A percentile compares a stretch with the other conserved stretches of the same genome.
phyloP scores from a whole-genome alignment of 2,888 invertebrate species.

The Clanis bilineata region DNA sequence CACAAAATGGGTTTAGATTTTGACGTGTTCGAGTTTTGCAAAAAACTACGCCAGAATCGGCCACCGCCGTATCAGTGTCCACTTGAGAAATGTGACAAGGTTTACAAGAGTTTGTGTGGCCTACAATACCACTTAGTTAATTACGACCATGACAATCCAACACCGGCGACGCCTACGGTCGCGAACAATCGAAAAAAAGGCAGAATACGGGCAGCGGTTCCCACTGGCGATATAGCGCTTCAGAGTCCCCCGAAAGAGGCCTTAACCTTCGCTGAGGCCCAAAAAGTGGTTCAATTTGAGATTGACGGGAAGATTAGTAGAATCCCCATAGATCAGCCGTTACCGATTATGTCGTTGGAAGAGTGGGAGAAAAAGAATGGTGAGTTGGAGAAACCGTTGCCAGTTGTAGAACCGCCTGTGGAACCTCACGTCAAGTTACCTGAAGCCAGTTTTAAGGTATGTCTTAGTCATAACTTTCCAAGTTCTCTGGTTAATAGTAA shows the following conservation, averaged over 20 bases:
- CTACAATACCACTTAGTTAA: slow-evolving; percentile 93
- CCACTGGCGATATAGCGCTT: slow-evolving; percentile 79
- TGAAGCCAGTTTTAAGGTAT: slow-evolving; percentile 73
- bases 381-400: slow-evolving; percentile 70
- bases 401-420: slow-evolving; percentile 63
- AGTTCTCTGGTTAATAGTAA: not conserved
- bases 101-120: slow-evolving; percentile 93
- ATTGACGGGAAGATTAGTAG: slow-evolving; percentile 90
- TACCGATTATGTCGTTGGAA: slow-evolving; percentile 87
- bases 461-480: not conserved
- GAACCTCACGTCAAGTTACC: slow-evolving; percentile 75
- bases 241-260: slow-evolving; percentile 85
- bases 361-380: slow-evolving; percentile 82
- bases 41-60: slow-evolving; percentile 90
- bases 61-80: slow-evolving; percentile 94
- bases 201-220: slow-evolving; percentile 81
- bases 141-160: slow-evolving; percentile 91
- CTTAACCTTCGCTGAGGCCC: slow-evolving; percentile 91
- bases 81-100: slow-evolving; percentile 90
- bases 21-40: slow-evolving; percentile 92
- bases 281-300: slow-evolving; percentile 93
- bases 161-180: slow-evolving; percentile 83
- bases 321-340: slow-evolving; percentile 83
- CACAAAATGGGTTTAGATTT: slow-evolving; percentile 89
- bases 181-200: slow-evolving; percentile 85